phyloP scores from a whole-genome alignment of 2,797 vertebrate genomes.

The Artibeus lituratus region DNA sequence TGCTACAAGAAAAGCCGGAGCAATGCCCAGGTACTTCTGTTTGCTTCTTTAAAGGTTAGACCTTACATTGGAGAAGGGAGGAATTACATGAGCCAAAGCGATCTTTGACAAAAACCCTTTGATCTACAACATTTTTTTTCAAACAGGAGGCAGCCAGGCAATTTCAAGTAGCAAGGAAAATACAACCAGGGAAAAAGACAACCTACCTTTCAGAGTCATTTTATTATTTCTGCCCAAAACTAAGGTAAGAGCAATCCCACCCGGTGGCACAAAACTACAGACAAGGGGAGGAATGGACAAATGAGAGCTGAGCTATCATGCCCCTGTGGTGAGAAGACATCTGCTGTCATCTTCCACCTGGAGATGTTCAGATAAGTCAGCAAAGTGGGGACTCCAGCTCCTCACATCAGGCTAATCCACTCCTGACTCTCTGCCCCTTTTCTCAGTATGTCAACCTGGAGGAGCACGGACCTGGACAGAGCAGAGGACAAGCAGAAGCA shows the following conservation, averaged over 20 bases:
- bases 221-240: not conserved
- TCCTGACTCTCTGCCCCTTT: not conserved
- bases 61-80: not conserved
- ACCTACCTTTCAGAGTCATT: not conserved
- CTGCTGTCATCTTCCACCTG: not conserved
- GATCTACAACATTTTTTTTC: not conserved
- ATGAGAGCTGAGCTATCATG: not conserved
- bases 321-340: not conserved
- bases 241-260: not conserved
- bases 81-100: not conserved
- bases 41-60: not conserved
- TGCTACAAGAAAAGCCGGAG: not conserved
- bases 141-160: not conserved
- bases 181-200: not conserved
- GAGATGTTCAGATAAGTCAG: not conserved
- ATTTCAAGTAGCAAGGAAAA: slow-evolving; percentile 30
- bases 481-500: not conserved
- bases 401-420: not conserved
- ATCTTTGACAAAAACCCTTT: not conserved
- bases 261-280: not conserved
- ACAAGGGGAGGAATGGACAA: not conserved
- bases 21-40: not conserved
- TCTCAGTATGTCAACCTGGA: not conserved
- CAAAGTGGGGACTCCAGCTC: not conserved
- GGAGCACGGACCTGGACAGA: not conserved